Evolutionary conservation across 35 echinoderm and acorn worm species (phyloP), one percentile per base, ranked within the genome.

Genomic region (Patiria miniata): DNA sequence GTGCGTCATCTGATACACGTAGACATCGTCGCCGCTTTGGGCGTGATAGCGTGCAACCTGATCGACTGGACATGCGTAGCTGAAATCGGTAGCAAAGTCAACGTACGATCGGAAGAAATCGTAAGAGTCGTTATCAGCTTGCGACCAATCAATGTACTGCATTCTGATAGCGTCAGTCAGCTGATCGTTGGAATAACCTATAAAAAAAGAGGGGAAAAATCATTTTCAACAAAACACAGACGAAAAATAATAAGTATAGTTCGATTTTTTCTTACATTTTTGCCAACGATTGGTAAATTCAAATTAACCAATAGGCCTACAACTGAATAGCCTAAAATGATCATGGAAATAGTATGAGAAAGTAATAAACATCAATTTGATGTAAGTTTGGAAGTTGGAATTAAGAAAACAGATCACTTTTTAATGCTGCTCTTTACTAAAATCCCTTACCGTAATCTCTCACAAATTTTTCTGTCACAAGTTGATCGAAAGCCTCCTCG

Each of bases 1-100:
- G 52, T 89, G 87, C 2, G 91, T 93, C 91, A 93, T 93, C 37
- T 93, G 84, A 32, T 93, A 93, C 19, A 88, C 18, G 77, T 61
- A 93, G 42, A 89, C 83, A n/a, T 82, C 77, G 14, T 78, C 77
- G 17, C 86, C 86, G 30, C 52, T 44, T 1, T 61, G 53, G 17
- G 39, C 10, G 73, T 91, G 92, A 7, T 60, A 69, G 14, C 95
- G 92, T 33, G 88, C 54, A 5, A 94, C 87, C 5, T 52, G 18
- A 69, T 97, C 95, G 23, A 58, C 81, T 12, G 91, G 69, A 83
- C 95, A 93, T 4, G 85, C 78, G 60, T 86, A 89, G 7, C 83
- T 39, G 33, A 58, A 76, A 50, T 96, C 94, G 32, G 85, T 86
- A 8, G 36, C 39, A 7, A 88, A 39, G 19, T 92, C 89, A 10